Evolutionary conservation across 2,797 vertebrate species (phyloP).

Genomic region (Furcifer pardalis): DNA sequence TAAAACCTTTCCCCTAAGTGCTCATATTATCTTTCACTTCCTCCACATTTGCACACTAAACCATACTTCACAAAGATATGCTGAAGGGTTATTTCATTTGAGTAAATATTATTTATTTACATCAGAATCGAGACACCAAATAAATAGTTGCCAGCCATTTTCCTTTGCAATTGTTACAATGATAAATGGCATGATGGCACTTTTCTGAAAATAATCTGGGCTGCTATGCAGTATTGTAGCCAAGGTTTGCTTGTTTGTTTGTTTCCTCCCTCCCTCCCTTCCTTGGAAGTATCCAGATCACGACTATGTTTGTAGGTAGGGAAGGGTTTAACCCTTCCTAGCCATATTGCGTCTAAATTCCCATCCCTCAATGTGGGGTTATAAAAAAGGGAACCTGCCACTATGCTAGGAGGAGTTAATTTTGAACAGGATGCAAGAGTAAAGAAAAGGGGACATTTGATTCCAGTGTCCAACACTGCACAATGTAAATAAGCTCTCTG

Average conservation of each 20-base stretch:
- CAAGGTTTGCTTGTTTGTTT: neutral
- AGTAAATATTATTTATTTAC: too few relatives aligned
- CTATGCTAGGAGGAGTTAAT: neutral
- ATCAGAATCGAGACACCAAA: too few relatives aligned
- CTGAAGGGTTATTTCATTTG: neutral
- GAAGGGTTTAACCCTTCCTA: neutral
- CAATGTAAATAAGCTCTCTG: neutral
- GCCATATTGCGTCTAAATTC: neutral
- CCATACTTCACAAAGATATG: neutral
- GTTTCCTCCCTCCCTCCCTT: neutral
- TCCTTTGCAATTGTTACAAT: neutral
- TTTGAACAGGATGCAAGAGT: neutral
- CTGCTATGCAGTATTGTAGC: neutral
- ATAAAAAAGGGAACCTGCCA: neutral
- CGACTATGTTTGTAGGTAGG: neutral
- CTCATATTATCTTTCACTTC: neutral
- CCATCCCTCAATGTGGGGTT: neutral
- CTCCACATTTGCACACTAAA: neutral
- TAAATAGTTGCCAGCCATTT: too few relatives aligned
- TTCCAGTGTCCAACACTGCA: neutral
- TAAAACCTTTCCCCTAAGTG: neutral
- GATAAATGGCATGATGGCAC: neutral
- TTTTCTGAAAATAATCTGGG: neutral
- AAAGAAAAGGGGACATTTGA: neutral
- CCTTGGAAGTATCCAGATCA: neutral